Evolutionary conservation across 2,113 vertebrate genomes (phyloP), one percentile per base, ranked within the genome.

Genomic region (Caranx ignobilis): DNA sequence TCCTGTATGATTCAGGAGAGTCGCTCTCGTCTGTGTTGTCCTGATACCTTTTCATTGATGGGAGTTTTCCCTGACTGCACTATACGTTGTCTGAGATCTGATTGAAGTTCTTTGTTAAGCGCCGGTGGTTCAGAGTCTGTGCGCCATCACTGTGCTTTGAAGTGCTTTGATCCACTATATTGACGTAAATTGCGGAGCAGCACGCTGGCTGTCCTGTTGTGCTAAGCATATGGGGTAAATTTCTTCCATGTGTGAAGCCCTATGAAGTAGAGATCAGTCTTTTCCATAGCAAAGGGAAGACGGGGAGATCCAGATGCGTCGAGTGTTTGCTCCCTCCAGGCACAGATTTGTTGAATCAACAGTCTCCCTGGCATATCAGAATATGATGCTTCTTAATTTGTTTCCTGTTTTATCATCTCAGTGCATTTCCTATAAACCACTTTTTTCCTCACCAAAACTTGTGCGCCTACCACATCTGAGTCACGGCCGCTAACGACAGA

Each of bases 181-280:
- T 93, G 92, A 92, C 91, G 91, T 90, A 90, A 89, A 93, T 88
- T 85, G 84, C 87, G 66, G 90, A 89, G 88, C 70, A 78, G 89
- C 89, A 77, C 35, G 88, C 90, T 88, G 89, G 88, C 89, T 85
- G 85, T 90, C 84, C 86, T 85, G 91, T 89, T 91, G 88, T 86
- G 90, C 83, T 87, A 71, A 90, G 89, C 92, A 93, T 87, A 91
- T 91, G 92, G 87, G 73, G 45, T 74, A 91, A 93, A 94, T 93
- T 34, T 80, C 75, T 93, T 94, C 91, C 92, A 93, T 93, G 88
- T 94, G 92, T 90, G 84, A 87, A 90, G 79, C 71, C 76, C 83
- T 91, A 75, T 90, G 91, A 92, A 87, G 89, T 85, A 55, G 77
- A 87, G 87, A 91, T 90, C 86, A 74, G 83, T 62, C 67, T 91